A percentile compares a stretch with the other conserved stretches of the same genome.
Conservation (phyloP, 2,888 invertebrate species). For the Junonia oenone region DNA sequence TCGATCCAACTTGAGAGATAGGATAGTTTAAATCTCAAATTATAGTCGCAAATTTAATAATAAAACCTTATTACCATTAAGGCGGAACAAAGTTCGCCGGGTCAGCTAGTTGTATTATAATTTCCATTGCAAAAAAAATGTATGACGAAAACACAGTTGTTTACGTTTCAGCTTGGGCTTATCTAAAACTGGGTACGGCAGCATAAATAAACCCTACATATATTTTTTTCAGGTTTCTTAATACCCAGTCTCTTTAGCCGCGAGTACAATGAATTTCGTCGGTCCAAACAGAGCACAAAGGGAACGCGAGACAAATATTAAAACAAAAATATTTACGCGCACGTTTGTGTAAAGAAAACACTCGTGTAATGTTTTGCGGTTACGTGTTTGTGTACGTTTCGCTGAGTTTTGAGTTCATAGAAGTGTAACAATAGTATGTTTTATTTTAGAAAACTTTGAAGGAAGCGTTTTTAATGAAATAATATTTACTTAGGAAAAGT, state of each 20-base stretch:
- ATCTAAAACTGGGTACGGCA: neutral
- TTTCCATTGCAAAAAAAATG: no score
- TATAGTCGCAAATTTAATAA: no score
- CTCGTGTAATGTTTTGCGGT: neutral
- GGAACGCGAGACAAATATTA: conserved; percentile 1
- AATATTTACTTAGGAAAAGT: no score
- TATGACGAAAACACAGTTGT: neutral
- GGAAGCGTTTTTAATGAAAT: no score
- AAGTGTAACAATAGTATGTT: neutral
- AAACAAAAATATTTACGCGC: neutral
- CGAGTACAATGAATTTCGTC: neutral
- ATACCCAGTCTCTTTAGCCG: neutral
- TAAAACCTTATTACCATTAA: no score
- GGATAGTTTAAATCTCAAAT: no score
- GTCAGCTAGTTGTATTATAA: no score
- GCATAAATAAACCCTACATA: neutral
- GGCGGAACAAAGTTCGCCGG: no score
- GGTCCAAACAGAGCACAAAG: neutral
- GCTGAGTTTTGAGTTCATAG: neutral
- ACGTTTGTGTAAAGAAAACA: neutral
- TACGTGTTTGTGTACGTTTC: neutral
- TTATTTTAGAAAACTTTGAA: no score
- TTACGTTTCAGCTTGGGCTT: neutral
- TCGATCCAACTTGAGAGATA: no score
- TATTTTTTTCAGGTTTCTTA: neutral